phyloP scores from a whole-genome alignment of 2,113 vertebrate genomes.

The Recurvirostra avosetta region DNA sequence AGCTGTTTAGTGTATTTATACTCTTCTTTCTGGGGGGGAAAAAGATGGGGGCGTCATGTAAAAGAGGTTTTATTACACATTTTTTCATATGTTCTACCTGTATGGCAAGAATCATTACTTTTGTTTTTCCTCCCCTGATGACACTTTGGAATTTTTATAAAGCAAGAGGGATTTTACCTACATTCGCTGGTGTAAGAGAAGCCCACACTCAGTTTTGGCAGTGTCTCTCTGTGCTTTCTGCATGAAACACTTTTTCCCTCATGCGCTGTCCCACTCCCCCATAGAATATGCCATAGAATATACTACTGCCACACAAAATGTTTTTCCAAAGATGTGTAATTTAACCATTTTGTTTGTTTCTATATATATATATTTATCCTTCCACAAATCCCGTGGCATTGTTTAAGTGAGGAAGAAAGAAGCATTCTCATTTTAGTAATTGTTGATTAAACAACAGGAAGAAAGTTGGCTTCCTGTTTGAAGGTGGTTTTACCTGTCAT shows the following conservation, averaged over 20 bases:
- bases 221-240: conserved; percentile 58
- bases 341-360: not conserved
- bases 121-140: conserved; percentile 87
- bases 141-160: conserved; percentile 93
- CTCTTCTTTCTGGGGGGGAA: conserved; percentile 75
- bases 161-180: conserved; percentile 79
- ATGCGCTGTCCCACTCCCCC: not conserved
- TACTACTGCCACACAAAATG: not conserved
- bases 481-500: conserved; percentile 68
- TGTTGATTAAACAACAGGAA: conserved; percentile 80
- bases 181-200: conserved; percentile 73
- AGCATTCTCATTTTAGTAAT: conserved; percentile 48
- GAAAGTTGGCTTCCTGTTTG: conserved; percentile 78
- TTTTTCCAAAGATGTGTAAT: not conserved
- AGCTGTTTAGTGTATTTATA: conserved; percentile 75
- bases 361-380: not conserved
- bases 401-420: conserved; percentile 27
- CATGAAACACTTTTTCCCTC: conserved; percentile 78
- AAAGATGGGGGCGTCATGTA: conserved; percentile 73
- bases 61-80: conserved; percentile 77
- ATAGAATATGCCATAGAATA: not conserved
- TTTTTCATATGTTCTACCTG: conserved; percentile 75
- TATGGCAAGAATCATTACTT: conserved; percentile 75
- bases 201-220: conserved; percentile 69
- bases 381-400: not conserved